Evolutionary conservation across 2,113 vertebrate species (phyloP).

Genomic region (Gambusia affinis): DNA sequence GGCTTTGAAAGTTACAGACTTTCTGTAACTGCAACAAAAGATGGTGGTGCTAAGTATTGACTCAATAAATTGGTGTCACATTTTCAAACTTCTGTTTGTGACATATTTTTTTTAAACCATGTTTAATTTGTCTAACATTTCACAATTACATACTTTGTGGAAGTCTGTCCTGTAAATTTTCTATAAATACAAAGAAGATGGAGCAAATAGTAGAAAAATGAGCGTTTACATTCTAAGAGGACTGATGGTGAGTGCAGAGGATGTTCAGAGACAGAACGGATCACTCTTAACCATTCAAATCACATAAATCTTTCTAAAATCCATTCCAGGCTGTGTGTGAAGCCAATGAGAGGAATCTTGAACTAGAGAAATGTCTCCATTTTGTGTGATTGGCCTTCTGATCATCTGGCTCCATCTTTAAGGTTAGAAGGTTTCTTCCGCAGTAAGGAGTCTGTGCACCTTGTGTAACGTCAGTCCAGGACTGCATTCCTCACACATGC

Average conservation of each 20-base stretch:
- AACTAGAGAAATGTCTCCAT: background rate
- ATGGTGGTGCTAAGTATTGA: too few relatives aligned
- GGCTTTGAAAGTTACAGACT: too few relatives aligned
- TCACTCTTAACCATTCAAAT: background rate
- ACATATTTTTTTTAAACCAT: too few relatives aligned
- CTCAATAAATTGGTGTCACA: too few relatives aligned
- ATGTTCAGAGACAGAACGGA: background rate
- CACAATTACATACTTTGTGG: background rate
- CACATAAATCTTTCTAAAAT: background rate
- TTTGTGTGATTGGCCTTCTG: background rate
- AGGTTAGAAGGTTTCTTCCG: slow-evolving; percentile 6
- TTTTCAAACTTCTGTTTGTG: too few relatives aligned
- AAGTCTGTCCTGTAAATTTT: background rate
- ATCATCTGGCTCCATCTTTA: background rate
- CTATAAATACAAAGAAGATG: background rate
- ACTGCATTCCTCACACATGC: slow-evolving; percentile 42
- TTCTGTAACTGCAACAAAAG: too few relatives aligned
- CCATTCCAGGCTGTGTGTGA: too few relatives aligned
- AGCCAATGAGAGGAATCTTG: too few relatives aligned
- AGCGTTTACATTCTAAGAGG: too few relatives aligned
- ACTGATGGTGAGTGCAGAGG: background rate
- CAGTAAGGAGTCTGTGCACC: slow-evolving; percentile 10
- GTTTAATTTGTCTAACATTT: too few relatives aligned
- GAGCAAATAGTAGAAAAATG: background rate
- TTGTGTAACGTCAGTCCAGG: slow-evolving; percentile 52